Evolutionary conservation across 2,888 invertebrate species (phyloP).

Genomic region (Sipha maydis): DNA sequence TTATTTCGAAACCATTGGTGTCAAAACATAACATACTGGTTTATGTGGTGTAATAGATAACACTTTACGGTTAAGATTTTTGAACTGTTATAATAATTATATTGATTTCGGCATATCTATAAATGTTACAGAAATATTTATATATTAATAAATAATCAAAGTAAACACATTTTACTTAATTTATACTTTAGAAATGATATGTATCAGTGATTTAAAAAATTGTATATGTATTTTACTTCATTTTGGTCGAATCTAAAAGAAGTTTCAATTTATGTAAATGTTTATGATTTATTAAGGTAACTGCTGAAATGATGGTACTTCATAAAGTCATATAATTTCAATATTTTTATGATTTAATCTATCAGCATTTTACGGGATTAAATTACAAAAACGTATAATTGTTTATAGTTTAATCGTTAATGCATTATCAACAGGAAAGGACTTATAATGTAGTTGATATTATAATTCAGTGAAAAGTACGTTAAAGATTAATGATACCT

Average conservation of each 20-base stretch:
- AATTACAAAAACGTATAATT: not conserved
- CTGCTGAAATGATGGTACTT: not conserved
- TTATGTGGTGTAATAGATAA: no score
- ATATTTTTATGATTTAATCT: not conserved
- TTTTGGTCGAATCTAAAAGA: not conserved
- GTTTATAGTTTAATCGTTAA: not conserved
- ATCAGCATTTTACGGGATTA: not conserved
- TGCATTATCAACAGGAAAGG: not conserved
- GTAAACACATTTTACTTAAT: no score
- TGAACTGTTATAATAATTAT: no score
- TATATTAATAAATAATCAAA: no score
- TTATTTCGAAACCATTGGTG: no score
- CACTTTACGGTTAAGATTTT: no score
- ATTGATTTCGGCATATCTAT: no score
- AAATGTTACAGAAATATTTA: no score
- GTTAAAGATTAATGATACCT: not conserved
- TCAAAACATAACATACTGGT: no score
- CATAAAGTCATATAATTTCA: not conserved
- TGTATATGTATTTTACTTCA: no score
- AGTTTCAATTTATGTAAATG: not conserved
- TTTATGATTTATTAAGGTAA: not conserved
- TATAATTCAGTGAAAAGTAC: constrained; percentile 1
- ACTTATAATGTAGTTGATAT: not conserved
- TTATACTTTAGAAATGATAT: no score
- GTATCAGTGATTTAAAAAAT: no score